Evolutionary conservation across 2,797 vertebrate species (phyloP).

Genomic region (Lindbergichthys nudifrons): DNA sequence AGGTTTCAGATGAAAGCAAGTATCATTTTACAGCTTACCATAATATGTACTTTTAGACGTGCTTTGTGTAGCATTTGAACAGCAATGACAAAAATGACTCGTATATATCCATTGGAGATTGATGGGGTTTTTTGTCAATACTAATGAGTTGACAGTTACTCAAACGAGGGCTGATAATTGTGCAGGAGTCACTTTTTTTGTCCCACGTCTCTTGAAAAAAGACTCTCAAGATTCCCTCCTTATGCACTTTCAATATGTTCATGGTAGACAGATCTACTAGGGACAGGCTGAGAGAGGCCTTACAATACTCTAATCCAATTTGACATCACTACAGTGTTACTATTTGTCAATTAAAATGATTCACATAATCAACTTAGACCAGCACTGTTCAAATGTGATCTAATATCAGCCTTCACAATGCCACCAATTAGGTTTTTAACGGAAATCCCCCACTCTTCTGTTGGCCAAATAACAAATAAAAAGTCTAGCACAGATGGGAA

Average conservation of each 20-base stretch:
- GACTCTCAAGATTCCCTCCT: background rate
- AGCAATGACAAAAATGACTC: background rate
- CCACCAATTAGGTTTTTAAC: background rate
- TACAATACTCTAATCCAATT: background rate
- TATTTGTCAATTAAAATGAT: background rate
- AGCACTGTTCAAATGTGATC: background rate
- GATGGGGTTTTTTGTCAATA: background rate
- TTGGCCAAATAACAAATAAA: background rate
- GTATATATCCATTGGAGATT: background rate
- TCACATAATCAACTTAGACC: background rate
- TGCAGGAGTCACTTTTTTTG: background rate
- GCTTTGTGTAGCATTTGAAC: conserved; percentile 48
- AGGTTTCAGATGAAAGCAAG: conserved; percentile 85
- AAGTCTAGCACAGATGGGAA: no score
- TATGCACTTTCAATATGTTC: background rate
- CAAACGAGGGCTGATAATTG: background rate
- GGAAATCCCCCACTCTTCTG: background rate
- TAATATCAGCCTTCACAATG: background rate
- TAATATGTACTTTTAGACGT: conserved; percentile 39
- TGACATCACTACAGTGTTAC: background rate
- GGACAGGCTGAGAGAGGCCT: background rate
- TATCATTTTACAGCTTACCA: conserved; percentile 61
- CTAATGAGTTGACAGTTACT: background rate
- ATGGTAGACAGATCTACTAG: background rate
- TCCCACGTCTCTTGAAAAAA: background rate